Percentiles rank a stretch among this genome's conserved stretches.
phyloP scores from a whole-genome alignment of 2,888 invertebrate genomes.

The Merodon equestris region DNA sequence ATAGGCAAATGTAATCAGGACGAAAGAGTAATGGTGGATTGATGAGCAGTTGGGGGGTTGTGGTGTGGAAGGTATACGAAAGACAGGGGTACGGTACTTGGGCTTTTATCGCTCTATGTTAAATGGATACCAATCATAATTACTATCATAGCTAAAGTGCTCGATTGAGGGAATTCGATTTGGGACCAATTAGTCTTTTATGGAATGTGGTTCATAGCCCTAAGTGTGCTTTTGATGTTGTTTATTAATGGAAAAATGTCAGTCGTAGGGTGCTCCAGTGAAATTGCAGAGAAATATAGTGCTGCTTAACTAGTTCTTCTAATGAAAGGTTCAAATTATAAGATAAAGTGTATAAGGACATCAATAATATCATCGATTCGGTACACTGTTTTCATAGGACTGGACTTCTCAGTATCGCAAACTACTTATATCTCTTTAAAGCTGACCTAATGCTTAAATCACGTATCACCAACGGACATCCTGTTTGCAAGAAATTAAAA shows the following conservation, averaged over 20 bases:
- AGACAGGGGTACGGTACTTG: neutral
- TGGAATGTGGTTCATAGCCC: conserved; percentile 14
- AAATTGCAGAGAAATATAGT: too few species aligned
- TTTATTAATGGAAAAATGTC: neutral
- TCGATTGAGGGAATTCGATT: conserved; percentile 50
- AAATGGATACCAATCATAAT: conserved; percentile 43
- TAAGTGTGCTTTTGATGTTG: conserved; percentile 14
- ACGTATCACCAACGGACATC: too few species aligned
- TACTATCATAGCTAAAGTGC: conserved; percentile 46
- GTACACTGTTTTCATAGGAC: too few species aligned
- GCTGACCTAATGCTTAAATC: too few species aligned
- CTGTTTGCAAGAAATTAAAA: too few species aligned
- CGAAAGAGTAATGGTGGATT: conserved; percentile 1
- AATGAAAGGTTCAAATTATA: too few species aligned
- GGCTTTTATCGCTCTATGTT: conserved; percentile 3
- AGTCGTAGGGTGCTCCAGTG: neutral
- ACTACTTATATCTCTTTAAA: too few species aligned
- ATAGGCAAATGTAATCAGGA: conserved; percentile 12
- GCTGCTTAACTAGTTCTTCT: too few species aligned
- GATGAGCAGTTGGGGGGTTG: neutral
- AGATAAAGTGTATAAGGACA: too few species aligned
- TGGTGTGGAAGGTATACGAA: conserved; percentile 1
- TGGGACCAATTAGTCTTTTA: conserved; percentile 17
- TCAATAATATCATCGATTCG: too few species aligned
- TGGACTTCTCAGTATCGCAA: too few species aligned